These are phyloP conservation scores for Gorsachius magnificus DNA, from an alignment of 2,797 vertebrate genomes.

Conservation along the genomic window DNA sequence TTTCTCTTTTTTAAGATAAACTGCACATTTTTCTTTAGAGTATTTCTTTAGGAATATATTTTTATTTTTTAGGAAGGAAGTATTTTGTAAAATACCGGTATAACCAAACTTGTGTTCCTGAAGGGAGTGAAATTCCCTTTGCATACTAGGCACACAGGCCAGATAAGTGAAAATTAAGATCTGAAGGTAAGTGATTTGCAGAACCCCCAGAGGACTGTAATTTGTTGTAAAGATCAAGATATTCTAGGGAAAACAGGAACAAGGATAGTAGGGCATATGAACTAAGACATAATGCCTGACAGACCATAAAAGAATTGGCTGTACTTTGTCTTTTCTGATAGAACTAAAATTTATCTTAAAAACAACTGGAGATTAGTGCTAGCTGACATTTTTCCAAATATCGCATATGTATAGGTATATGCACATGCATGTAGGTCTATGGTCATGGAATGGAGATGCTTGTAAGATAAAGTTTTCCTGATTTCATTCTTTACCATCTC, in stretches of 20 bases:
- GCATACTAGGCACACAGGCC: too few species aligned
- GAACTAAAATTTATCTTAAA: not conserved
- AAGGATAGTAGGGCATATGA: not conserved
- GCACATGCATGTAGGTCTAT: not conserved
- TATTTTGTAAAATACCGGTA: not conserved
- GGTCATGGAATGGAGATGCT: not conserved
- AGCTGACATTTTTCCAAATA: not conserved
- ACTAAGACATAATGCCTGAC: not conserved
- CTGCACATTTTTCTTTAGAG: not conserved
- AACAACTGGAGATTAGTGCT: not conserved
- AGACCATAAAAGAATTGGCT: not conserved
- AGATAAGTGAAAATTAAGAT: not conserved
- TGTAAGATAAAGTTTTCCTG: not conserved
- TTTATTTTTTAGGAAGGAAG: not conserved
- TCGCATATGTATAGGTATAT: not conserved
- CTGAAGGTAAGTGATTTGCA: not conserved
- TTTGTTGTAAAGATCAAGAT: not conserved
- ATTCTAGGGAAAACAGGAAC: not conserved
- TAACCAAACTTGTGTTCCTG: not conserved
- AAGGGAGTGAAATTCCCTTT: not conserved
- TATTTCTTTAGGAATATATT: not conserved
- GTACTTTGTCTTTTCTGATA: not conserved
- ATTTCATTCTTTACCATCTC: not conserved
- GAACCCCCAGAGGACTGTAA: not conserved
- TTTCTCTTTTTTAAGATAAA: not conserved